Evolutionary conservation across 2,888 invertebrate genomes (phyloP).

Genomic region (Dasypogon diadema): DNA sequence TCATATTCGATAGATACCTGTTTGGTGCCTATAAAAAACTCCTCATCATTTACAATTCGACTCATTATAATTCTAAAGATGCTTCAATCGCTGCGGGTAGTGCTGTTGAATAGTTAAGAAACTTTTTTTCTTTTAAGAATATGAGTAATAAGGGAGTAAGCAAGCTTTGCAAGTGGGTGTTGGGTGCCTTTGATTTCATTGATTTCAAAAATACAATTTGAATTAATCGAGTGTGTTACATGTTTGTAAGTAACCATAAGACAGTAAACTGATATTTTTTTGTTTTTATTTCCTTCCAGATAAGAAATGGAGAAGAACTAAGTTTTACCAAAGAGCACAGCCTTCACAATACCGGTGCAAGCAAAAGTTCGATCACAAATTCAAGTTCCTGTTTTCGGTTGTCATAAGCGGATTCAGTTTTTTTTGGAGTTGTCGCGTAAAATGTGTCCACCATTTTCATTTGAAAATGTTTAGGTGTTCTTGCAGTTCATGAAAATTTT

Average conservation of each 20-base stretch:
- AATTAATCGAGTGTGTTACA: too few species aligned
- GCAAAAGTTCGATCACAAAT: background rate
- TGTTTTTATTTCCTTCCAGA: background rate
- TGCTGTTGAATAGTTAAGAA: slow-evolving; percentile 15
- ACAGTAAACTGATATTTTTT: too few species aligned
- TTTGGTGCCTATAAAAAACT: background rate
- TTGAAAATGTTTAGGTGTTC: too few species aligned
- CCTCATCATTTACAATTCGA: slow-evolving; percentile 14
- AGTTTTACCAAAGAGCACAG: background rate
- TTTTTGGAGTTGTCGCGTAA: background rate
- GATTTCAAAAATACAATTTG: too few species aligned
- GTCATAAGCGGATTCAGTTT: background rate
- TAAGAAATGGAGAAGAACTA: background rate
- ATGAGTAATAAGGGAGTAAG: too few species aligned
- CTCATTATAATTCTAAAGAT: slow-evolving; percentile 21
- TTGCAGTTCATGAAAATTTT: too few species aligned
- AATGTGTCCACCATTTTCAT: background rate
- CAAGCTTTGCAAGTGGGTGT: too few species aligned
- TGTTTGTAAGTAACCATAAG: too few species aligned
- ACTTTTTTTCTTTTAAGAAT: background rate
- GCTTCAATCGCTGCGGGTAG: slow-evolving; percentile 17
- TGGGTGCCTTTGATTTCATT: too few species aligned
- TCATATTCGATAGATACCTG: too few species aligned
- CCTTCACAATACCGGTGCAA: background rate
- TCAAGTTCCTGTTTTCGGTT: background rate